Evolutionary conservation across 2,888 invertebrate species (phyloP), one percentile per base, ranked within the genome.

Genomic region (Micoletzkya japonica): DNA sequence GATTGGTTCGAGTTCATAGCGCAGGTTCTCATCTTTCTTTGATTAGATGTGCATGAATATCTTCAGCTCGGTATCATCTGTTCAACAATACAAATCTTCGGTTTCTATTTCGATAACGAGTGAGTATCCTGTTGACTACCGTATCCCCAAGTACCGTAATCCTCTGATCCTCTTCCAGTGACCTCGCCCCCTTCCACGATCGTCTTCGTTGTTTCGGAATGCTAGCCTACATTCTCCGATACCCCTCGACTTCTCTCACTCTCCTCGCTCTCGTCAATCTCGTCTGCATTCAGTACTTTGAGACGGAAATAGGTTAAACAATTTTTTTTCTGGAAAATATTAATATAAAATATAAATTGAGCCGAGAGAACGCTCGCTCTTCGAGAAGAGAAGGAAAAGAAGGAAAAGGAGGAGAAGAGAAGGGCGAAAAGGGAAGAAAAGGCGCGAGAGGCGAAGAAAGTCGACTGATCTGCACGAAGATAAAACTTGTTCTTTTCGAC

Each of bases 81-180:
- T 0, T 58, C 57, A 1, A 68, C 68, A 7, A 58, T 58, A 14
- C 68, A 68, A 24, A 26, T 57, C 14, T 44, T 68, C 24, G 68
- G 68, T 30, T 68, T 57, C 68, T 68, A 68, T 49, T 68, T 68
- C 34, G 68, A 68, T 24, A 28, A 68, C 34, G 68, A 68, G 68
- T 68, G 44, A 58, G 39, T 50, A n/a, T 7, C 14, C 4, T 60
- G 26, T 30, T 39, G 14, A 37, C 24, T 26, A 14, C 28, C 4
- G 4, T 10, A 58, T 58, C 28, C 52, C 10, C 10, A 44, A 44
- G 14, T 44, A 14, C 44, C 10, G 44, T 17, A 44, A 44, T 52
- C 4, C 52, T n/a, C 52, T 7, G 17, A 28, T 17, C 10, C 34
- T 30, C 24, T 58, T 57, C 6, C 68, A 68, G 68, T 20, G 44